Conservation (phyloP, 2,888 invertebrate species). For the Eledona agricola region DNA sequence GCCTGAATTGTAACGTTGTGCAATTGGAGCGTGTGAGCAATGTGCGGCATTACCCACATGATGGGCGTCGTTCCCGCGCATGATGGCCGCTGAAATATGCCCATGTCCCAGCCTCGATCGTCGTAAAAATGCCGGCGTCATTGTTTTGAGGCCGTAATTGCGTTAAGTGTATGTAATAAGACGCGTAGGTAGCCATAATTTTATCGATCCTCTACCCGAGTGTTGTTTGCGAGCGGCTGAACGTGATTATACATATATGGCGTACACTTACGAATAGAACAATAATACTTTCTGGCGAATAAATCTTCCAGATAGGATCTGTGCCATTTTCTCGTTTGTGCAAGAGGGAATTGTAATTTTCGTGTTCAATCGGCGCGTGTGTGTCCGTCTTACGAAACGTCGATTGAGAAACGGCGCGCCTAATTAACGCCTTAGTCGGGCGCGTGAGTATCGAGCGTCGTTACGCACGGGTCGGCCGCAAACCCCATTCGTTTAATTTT, state of each 20-base stretch:
- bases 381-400: slow-evolving; percentile 2
- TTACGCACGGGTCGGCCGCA: too few species aligned
- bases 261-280: slow-evolving; percentile 35
- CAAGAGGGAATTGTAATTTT: slow-evolving; percentile 31
- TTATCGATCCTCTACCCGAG: slow-evolving; percentile 32
- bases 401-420: slow-evolving; percentile 11
- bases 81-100: too few species aligned
- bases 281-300: slow-evolving; percentile 36
- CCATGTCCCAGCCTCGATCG: too few species aligned
- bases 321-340: slow-evolving; percentile 32
- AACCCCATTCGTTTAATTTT: too few species aligned
- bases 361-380: slow-evolving; percentile 25
- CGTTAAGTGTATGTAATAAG: slow-evolving; percentile 33
- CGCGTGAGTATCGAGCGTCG: too few species aligned
- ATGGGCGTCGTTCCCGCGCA: too few species aligned
- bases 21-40: too few species aligned
- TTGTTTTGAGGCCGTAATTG: slow-evolving; percentile 26
- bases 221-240: slow-evolving; percentile 32
- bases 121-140: slow-evolving; percentile 12
- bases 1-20: too few species aligned
- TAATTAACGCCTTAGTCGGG: too few species aligned
- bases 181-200: slow-evolving; percentile 37
- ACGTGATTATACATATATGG: slow-evolving; percentile 39
- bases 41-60: too few species aligned
- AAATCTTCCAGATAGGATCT: slow-evolving; percentile 32